A percentile compares a stretch with the other conserved stretches of the same genome.
Evolutionary conservation across 2,888 invertebrate genomes (phyloP).

Genomic region (Lottia scabra): DNA sequence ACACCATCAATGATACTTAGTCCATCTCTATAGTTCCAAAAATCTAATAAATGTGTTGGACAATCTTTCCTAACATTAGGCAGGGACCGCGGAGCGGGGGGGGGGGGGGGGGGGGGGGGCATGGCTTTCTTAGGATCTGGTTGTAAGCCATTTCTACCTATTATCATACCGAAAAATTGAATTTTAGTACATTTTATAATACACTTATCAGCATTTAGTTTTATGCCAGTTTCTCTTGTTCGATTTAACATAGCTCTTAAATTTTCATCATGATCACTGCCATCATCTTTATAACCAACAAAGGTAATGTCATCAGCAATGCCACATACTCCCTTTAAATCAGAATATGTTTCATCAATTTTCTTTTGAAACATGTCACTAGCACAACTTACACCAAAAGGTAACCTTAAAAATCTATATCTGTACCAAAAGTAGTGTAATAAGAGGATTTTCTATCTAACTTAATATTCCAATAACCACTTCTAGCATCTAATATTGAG

Average conservation of each 20-base stretch:
- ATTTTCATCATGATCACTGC: slow-evolving; percentile 1
- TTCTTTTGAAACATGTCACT: slow-evolving; percentile 5
- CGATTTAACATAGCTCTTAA: neutral
- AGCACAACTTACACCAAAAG: neutral
- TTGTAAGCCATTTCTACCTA: neutral
- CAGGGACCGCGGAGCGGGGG: no score
- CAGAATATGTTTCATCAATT: neutral
- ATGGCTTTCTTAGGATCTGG: neutral
- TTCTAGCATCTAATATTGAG: neutral
- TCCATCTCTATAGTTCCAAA: neutral
- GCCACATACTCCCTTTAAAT: neutral
- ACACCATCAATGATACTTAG: neutral
- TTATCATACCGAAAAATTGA: neutral
- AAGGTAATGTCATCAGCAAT: neutral
- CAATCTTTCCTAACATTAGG: neutral
- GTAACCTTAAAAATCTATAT: neutral
- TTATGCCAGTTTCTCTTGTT: neutral
- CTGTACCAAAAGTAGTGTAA: slow-evolving; percentile 2
- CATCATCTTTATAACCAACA: neutral
- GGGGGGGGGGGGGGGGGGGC: no score
- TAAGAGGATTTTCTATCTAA: neutral
- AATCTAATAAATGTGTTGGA: neutral
- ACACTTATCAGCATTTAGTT: neutral
- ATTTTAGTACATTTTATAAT: slow-evolving; percentile 2
- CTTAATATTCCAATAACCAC: neutral